Conservation (phyloP, 1,140 invertebrate genomes). For the Cylas formicarius region DNA sequence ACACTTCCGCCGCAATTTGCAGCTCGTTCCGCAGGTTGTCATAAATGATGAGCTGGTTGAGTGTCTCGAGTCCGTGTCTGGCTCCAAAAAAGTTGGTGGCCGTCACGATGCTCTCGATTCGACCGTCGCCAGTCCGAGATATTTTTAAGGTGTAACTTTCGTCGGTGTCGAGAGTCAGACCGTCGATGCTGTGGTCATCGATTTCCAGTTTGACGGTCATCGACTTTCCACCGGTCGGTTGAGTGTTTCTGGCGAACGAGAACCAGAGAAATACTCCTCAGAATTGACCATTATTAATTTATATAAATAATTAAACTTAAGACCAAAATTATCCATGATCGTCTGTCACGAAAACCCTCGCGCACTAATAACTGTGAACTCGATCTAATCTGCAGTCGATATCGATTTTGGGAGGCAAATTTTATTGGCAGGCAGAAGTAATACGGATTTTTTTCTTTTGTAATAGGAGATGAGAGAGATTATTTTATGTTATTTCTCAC, state of each 20-base stretch:
- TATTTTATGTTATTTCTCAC: too few species aligned
- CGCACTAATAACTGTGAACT: too few species aligned
- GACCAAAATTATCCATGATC: too few species aligned
- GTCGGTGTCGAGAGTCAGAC: conserved; percentile 52
- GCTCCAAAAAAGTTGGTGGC: conserved; percentile 65
- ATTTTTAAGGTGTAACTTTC: conserved; percentile 61
- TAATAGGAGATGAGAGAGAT: too few species aligned
- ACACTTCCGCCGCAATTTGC: conserved; percentile 53
- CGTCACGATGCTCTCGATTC: conserved; percentile 53
- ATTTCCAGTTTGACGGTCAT: conserved; percentile 37
- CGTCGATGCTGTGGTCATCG: conserved; percentile 27
- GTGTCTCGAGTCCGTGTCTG: conserved; percentile 69
- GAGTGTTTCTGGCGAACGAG: conserved; percentile 13
- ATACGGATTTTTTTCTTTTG: too few species aligned
- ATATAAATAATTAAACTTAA: too few species aligned
- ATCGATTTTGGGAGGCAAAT: too few species aligned
- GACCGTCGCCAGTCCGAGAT: conserved; percentile 39
- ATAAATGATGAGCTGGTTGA: conserved; percentile 66
- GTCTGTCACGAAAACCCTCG: too few species aligned
- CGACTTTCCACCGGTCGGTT: conserved; percentile 30
- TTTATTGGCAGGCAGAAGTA: too few species aligned
- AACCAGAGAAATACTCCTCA: background rate
- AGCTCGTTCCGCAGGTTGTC: conserved; percentile 55
- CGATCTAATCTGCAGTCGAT: too few species aligned
- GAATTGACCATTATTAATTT: conserved; percentile 8